phyloP scores from a whole-genome alignment of 2,888 invertebrate genomes.

The Sarcophaga subvicina region DNA sequence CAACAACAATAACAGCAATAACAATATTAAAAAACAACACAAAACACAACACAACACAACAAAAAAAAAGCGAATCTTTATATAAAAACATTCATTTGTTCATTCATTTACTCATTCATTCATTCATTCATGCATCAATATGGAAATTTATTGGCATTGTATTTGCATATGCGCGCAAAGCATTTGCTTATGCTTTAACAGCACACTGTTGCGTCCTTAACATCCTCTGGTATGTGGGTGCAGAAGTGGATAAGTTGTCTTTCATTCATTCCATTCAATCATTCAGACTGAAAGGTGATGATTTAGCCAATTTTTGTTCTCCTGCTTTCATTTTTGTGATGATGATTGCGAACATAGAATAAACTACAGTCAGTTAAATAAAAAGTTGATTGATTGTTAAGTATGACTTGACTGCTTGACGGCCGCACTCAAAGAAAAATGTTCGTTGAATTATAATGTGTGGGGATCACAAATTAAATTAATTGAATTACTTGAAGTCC shows the following conservation, averaged over 20 bases:
- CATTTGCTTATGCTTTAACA: no score
- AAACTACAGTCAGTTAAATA: conserved; percentile 11
- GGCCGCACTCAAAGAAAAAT: conserved; percentile 21
- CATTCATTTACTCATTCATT: not conserved
- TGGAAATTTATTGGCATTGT: not conserved
- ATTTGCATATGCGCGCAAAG: conserved; percentile 44
- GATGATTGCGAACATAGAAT: conserved; percentile 31
- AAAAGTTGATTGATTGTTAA: conserved; percentile 52
- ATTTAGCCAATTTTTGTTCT: conserved; percentile 54
- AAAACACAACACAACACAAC: not conserved
- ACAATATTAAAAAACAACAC: conserved; percentile 1
- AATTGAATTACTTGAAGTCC: no score
- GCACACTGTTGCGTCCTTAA: no score
- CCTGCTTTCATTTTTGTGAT: not conserved
- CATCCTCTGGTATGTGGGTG: conserved; percentile 55
- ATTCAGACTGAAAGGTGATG: conserved; percentile 58
- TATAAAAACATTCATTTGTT: conserved; percentile 23
- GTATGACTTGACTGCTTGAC: not conserved
- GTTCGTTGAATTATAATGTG: not conserved
- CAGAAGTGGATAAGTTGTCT: conserved; percentile 53
- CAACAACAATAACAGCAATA: not conserved
- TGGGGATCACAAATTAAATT: no score
- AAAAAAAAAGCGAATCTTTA: conserved; percentile 27
- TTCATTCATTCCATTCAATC: conserved; percentile 34
- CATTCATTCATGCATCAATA: conserved; percentile 45